Conservation (phyloP, 2,797 vertebrate genomes). For the Paramormyrops hopkinsi region DNA sequence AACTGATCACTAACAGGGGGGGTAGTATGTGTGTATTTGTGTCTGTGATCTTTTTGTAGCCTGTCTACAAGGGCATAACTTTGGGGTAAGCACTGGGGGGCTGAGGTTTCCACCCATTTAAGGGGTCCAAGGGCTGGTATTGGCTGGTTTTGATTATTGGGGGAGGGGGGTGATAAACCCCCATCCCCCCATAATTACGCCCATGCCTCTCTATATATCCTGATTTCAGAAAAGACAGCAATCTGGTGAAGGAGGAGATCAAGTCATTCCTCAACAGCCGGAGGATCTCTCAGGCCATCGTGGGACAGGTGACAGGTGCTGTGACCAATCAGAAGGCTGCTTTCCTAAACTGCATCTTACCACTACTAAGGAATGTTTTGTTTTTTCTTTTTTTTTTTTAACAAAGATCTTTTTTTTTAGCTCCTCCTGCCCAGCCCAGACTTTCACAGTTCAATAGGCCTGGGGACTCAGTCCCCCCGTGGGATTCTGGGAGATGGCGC, state of each 20-base stretch:
- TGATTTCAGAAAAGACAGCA: constrained; percentile 69
- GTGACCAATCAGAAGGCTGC: not conserved
- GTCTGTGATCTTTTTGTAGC: not conserved
- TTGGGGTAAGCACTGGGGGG: not conserved
- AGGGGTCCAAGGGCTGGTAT: not conserved
- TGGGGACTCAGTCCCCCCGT: not conserved
- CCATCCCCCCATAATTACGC: not conserved
- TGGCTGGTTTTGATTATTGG: not conserved
- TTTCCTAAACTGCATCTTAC: not conserved
- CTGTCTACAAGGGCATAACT: not conserved
- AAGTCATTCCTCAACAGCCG: constrained; percentile 74
- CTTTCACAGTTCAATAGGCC: not conserved
- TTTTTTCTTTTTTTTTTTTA: not conserved
- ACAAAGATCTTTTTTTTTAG: not conserved
- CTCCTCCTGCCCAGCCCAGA: not conserved
- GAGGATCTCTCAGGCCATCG: constrained; percentile 75
- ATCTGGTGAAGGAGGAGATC: constrained; percentile 76
- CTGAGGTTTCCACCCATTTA: not conserved
- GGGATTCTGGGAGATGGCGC: not conserved
- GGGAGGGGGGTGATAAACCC: not conserved
- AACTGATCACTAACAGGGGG: not conserved
- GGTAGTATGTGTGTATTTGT: not conserved
- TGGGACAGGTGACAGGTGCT: constrained; percentile 74
- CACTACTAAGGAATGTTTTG: not conserved
- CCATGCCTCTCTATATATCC: not conserved